Evolutionary conservation across 2,797 vertebrate genomes (phyloP).

Genomic region (Tiaroga cobitis): DNA sequence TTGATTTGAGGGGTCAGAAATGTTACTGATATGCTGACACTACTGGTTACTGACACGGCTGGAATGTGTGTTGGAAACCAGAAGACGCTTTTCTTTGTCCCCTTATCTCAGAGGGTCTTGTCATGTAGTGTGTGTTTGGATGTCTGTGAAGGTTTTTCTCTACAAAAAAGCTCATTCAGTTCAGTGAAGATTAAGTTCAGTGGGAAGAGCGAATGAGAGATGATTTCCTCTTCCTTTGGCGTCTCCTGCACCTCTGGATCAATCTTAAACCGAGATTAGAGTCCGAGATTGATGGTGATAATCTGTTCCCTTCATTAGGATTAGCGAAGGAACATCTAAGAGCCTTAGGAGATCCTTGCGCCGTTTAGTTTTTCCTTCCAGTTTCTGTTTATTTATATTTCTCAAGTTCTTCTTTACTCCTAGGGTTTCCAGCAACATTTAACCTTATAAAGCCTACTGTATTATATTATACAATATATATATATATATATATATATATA

Average conservation of each 20-base stretch:
- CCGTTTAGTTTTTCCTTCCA: not conserved
- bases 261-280: conserved; percentile 32
- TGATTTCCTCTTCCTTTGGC: conserved; percentile 12
- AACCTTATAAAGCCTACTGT: not conserved
- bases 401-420: no score
- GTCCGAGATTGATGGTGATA: not conserved
- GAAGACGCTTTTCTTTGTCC: conserved; percentile 44
- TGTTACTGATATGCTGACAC: not conserved
- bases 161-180: not conserved
- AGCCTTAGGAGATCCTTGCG: not conserved
- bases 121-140: conserved; percentile 44
- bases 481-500: no score
- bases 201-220: not conserved
- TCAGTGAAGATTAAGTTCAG: conserved; percentile 25
- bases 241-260: conserved; percentile 23
- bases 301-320: conserved; percentile 26
- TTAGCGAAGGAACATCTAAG: conserved; percentile 20
- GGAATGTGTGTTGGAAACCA: conserved; percentile 31
- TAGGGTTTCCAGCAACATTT: not conserved
- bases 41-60: no score
- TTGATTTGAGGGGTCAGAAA: conserved; percentile 33
- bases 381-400: not conserved
- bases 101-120: conserved; percentile 37
- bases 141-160: not conserved
- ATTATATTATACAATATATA: no score